Percentiles rank a stretch among this genome's conserved stretches.
Evolutionary conservation across 2,113 vertebrate species (phyloP).

Genomic region (Andinoacara biseriatus): DNA sequence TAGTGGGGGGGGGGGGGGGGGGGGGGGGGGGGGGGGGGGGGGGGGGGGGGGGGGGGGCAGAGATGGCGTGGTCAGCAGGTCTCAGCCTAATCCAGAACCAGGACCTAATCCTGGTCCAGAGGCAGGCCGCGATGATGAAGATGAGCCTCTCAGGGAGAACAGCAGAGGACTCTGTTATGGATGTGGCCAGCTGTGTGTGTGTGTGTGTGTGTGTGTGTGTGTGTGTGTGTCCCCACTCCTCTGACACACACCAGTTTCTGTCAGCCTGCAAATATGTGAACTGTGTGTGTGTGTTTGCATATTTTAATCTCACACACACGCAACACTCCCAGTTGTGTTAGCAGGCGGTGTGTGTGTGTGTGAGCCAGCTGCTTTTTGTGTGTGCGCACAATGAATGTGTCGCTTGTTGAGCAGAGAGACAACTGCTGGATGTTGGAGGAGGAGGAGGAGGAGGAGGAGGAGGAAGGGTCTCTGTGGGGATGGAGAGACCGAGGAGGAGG

Average conservation of each 20-base stretch:
- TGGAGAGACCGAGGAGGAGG: neutral
- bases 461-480: constrained; percentile 4
- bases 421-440: constrained; percentile 50
- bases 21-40: too few species aligned
- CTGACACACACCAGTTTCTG: constrained; percentile 40
- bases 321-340: constrained; percentile 35
- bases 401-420: constrained; percentile 62
- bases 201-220: constrained; percentile 35
- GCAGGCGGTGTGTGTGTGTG: constrained; percentile 4
- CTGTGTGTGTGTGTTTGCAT: constrained; percentile 33
- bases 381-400: constrained; percentile 55
- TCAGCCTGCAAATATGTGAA: constrained; percentile 51
- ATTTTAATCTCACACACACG: neutral
- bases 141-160: neutral
- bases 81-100: too few species aligned
- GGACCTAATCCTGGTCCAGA: neutral
- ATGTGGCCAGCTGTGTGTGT: constrained; percentile 68
- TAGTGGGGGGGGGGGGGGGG: too few species aligned
- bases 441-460: constrained; percentile 5
- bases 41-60: too few species aligned
- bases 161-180: constrained; percentile 29
- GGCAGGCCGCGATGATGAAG: neutral
- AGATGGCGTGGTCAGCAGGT: too few species aligned
- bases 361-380: constrained; percentile 32
- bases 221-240: neutral